Evolutionary conservation across 2,888 invertebrate genomes (phyloP), one percentile per base, ranked within the genome.

Genomic region (Zootermopsis nevadensis): DNA sequence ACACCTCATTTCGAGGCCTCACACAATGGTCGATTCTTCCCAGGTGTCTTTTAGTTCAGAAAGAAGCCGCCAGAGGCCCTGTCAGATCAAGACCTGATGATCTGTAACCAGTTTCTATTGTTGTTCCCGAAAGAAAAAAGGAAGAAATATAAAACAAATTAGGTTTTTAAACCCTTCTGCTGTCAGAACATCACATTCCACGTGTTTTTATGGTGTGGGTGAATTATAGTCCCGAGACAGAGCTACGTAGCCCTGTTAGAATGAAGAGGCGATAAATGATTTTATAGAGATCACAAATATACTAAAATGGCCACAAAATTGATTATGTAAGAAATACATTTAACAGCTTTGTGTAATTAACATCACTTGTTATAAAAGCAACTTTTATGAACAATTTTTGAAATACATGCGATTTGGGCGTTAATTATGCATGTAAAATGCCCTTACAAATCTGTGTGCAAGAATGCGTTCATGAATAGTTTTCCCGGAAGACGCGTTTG

Each of bases 1-100:
- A 80, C 80, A 80, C 80, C 67, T 80, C 80, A 80, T 80, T 80
- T 66, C 67, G 67, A 60, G 67, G 35, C 66, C 35, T n/a, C 60
- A 60, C 66, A 67, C 80, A 31, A 42, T 30, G 67, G 66, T 30
- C n/a, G 60, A 60, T n/a, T 60, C 60, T 60, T 60, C 60, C 60
- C 60, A 60, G 60, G 60, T 60, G 60, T 60, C 60, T 60, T 60
- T 3, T 6, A 60, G 67, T 60, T 67, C 19, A 38, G 80, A 66
- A 67, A 67, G 42, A 67, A 31, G 42, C 80, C 67, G 80, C 80
- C 80, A 67, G 80, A 42, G 80, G 80, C 67, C 66, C 66, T 67
- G 38, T 67, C 80, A 33, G 67, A 67, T 80, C 60, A 60, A 6
- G 60, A 60, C 60, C 80, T 67, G 67, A 60, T 67, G 66, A 67